phyloP scores from a whole-genome alignment of 2,113 vertebrate species.

The Mus pahari region DNA sequence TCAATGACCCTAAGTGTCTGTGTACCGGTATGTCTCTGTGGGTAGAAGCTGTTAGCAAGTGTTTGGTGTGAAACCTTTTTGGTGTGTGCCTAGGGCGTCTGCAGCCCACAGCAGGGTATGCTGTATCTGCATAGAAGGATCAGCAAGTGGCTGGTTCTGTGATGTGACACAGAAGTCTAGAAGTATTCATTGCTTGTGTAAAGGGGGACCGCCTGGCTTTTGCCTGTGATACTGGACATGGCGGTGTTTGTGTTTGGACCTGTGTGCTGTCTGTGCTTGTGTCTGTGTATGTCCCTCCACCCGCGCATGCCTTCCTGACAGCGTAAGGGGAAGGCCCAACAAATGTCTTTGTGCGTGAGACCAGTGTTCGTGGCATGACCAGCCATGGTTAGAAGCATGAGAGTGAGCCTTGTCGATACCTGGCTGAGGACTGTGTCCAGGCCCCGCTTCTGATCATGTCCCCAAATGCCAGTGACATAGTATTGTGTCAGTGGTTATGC shows the following conservation, averaged over 20 bases:
- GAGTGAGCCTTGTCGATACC: not conserved
- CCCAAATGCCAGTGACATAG: not conserved
- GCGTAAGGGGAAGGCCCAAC: constrained; percentile 25
- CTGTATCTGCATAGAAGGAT: constrained; percentile 30
- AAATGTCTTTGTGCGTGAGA: constrained; percentile 64
- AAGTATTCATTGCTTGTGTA: constrained; percentile 1
- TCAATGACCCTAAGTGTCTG: constrained; percentile 2
- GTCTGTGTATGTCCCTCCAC: no score
- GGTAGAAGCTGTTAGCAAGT: not conserved
- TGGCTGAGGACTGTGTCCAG: not conserved
- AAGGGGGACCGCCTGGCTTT: constrained; percentile 42
- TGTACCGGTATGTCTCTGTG: not conserved
- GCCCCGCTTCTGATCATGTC: constrained; percentile 1
- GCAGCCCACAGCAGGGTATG: not conserved
- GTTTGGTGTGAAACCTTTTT: not conserved
- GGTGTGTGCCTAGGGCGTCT: not conserved
- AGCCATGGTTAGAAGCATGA: constrained; percentile 11
- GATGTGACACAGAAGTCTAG: not conserved
- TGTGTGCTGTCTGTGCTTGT: not conserved
- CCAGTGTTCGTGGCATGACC: constrained; percentile 26
- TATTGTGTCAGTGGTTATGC: not conserved
- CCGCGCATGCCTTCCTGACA: not conserved
- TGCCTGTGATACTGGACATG: constrained; percentile 1
- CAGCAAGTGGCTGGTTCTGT: constrained; percentile 26
- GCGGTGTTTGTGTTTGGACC: not conserved